Evolutionary conservation across 1,140 invertebrate species (phyloP), one percentile per base, ranked within the genome.

Genomic region (Drosophila suzukii): DNA sequence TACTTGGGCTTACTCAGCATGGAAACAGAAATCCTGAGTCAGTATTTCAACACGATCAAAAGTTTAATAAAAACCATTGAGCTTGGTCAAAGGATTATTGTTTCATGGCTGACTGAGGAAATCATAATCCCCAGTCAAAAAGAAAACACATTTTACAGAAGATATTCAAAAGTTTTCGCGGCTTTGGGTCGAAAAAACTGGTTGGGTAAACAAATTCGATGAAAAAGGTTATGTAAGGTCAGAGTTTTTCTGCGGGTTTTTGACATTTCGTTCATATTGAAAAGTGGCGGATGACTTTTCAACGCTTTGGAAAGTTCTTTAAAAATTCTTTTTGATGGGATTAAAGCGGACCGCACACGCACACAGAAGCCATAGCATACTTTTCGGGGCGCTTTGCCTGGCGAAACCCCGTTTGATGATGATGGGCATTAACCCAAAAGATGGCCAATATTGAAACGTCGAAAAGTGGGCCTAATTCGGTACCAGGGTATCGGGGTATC

Each of bases 261-360:
- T 54, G 17, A 54, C 17, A 38, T 36, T 54, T 60, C 13, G 6
- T 15, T 6, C 13, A 20, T 62, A 58, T 63, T 63, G 32, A 56
- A 27, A 60, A 24, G 38, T n/a, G n/a, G 54, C 55, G 38, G 55
- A 15, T 59, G 60, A 62, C 60, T 63, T 63, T 41, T 34, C 20
- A 27, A 13, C 24, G 30, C 20, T 61, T 46, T 46, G 2, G n/a
- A 62, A 36, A 36, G 47, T 20, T 44, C 47, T 38, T 49, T 41
- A 24, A 30, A 71, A 30, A 72, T 72, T 72, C 44, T 58, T 70
- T 72, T 71, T 72, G 68, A 50, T 50, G 66, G 68, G 54, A 71
- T 72, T 50, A 71, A 50, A 43, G 24, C 34, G 27, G 65, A 0
- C 17, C 44, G 30, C 20, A 30, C 6, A 11, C 24, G 27, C 27